phyloP scores from a whole-genome alignment of 2,113 vertebrate genomes.

The Xyrauchen texanus region DNA sequence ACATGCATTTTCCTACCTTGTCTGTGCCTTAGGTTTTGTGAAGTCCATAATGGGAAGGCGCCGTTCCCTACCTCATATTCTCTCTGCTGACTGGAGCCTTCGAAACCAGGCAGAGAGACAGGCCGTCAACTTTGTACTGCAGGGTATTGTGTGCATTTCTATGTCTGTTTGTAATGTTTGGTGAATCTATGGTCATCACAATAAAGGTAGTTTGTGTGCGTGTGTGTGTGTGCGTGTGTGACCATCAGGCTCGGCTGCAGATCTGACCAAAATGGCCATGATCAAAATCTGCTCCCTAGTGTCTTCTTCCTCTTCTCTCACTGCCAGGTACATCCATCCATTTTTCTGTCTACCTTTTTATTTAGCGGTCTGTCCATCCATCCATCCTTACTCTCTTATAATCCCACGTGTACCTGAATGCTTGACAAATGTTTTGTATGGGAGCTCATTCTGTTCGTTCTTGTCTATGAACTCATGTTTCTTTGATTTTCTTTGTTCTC shows the following conservation, averaged over 20 bases:
- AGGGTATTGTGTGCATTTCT: slow-evolving; percentile 75
- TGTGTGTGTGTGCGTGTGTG: slow-evolving; percentile 30
- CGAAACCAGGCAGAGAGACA: slow-evolving; percentile 89
- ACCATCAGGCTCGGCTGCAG: slow-evolving; percentile 84
- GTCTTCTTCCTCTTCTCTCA: slow-evolving; percentile 73
- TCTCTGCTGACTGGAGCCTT: slow-evolving; percentile 71
- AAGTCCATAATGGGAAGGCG: slow-evolving; percentile 86
- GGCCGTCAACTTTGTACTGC: slow-evolving; percentile 92
- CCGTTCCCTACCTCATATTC: slow-evolving; percentile 80
- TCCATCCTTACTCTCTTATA: too few relatives aligned
- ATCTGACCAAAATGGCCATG: slow-evolving; percentile 95
- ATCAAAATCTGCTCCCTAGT: slow-evolving; percentile 81
- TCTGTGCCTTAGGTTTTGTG: slow-evolving; percentile 77
- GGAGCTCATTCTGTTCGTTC: too few relatives aligned
- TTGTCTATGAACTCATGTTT: too few relatives aligned
- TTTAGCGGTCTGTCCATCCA: not conserved
- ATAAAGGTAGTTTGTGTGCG: not conserved
- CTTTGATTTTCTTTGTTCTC: too few relatives aligned
- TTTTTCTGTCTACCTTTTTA: not conserved
- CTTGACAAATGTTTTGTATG: too few relatives aligned
- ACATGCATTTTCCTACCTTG: slow-evolving; percentile 17
- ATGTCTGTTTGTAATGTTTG: not conserved
- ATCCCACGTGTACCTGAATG: too few relatives aligned
- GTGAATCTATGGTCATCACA: not conserved
- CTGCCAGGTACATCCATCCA: slow-evolving; percentile 78